These are phyloP conservation scores for Hippopotamus amphibius DNA, from an alignment of 2,113 vertebrate genomes.

Conservation along the genomic window DNA sequence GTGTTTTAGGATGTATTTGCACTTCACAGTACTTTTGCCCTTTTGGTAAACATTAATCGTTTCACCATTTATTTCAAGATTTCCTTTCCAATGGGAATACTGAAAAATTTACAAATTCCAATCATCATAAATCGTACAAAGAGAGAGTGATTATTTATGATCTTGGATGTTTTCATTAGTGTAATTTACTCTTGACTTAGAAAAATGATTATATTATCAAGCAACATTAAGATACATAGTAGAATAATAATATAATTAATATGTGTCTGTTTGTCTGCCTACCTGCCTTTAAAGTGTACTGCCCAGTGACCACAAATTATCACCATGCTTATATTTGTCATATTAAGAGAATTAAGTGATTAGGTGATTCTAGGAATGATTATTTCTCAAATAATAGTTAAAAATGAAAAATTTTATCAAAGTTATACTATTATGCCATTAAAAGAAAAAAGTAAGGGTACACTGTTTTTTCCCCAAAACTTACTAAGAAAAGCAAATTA, in stretches of 20 bases:
- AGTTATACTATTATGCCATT: not conserved
- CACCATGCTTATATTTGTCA: not conserved
- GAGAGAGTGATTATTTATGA: not conserved
- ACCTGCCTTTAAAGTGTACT: not conserved
- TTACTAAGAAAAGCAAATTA: not conserved
- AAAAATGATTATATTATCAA: conserved; percentile 50
- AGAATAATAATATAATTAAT: not conserved
- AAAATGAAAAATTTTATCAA: conserved; percentile 2
- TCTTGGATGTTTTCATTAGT: not conserved
- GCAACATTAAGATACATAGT: not conserved
- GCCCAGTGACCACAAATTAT: not conserved
- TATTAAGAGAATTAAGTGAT: conserved; percentile 6
- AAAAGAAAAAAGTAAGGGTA: not conserved
- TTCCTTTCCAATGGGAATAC: not conserved
- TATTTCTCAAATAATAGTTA: not conserved
- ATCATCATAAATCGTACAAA: not conserved
- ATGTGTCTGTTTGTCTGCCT: not conserved
- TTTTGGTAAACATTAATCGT: conserved; percentile 36
- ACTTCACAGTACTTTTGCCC: not conserved
- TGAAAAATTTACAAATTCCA: not conserved
- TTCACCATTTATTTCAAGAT: conserved; percentile 9
- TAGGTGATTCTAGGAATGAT: not conserved
- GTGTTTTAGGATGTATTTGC: not conserved
- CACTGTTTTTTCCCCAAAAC: not conserved
- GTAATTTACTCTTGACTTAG: conserved; percentile 48